Percentiles rank a stretch among this genome's conserved stretches.
Conservation (phyloP, 2,888 invertebrate species). For the Drosophila kanekoi region DNA sequence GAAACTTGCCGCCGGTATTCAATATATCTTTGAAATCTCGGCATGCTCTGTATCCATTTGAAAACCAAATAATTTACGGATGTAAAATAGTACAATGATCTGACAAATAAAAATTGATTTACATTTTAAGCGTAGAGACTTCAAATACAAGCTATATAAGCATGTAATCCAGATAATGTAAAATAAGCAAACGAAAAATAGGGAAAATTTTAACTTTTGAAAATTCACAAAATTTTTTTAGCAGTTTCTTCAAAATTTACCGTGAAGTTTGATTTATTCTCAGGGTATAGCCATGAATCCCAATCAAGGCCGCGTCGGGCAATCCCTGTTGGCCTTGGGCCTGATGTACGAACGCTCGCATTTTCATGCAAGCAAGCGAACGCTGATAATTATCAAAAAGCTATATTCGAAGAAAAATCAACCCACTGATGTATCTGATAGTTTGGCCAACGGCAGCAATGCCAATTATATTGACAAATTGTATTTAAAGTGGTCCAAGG, state of each 20-base stretch:
- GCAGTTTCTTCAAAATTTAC: neutral
- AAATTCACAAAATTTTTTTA: too few species aligned
- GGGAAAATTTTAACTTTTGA: neutral
- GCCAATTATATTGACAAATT: conserved; percentile 63
- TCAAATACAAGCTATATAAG: too few species aligned
- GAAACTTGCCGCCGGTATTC: neutral
- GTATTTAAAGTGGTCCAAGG: conserved; percentile 51
- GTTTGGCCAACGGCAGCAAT: conserved; percentile 58
- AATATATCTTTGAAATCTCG: neutral
- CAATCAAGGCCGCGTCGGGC: conserved; percentile 17
- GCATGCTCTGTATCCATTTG: neutral
- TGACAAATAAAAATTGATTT: neutral
- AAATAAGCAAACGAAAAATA: neutral
- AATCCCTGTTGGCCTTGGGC: conserved; percentile 1
- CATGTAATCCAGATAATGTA: too few species aligned
- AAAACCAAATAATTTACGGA: neutral
- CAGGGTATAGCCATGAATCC: conserved; percentile 26
- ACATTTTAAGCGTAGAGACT: neutral
- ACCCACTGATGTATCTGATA: conserved; percentile 28
- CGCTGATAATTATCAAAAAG: neutral
- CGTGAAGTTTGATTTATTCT: neutral
- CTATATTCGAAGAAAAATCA: neutral
- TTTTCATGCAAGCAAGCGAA: neutral
- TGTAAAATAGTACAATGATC: too few species aligned
- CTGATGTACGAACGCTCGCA: neutral